A percentile compares a stretch with the other conserved stretches of the same genome.
phyloP scores from a whole-genome alignment of 2,888 invertebrate genomes.

The Spisula solida region DNA sequence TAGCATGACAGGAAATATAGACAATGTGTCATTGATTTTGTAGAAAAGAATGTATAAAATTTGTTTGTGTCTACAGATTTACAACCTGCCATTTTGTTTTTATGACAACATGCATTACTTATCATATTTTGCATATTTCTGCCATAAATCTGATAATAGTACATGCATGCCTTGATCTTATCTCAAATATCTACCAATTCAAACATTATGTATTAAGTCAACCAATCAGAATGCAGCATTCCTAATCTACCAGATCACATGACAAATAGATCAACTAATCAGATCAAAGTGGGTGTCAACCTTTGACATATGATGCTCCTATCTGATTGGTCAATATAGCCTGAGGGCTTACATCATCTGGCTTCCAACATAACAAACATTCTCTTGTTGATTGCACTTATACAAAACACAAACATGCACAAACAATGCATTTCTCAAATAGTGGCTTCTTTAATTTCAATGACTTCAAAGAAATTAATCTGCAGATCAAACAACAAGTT shows the following conservation, averaged over 20 bases:
- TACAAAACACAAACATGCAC: constrained; percentile 44
- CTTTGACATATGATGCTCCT: constrained; percentile 36
- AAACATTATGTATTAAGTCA: background rate
- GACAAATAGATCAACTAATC: constrained; percentile 39
- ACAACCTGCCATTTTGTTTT: constrained; percentile 21
- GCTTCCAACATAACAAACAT: constrained; percentile 31
- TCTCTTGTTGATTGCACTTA: constrained; percentile 27
- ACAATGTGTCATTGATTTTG: too few relatives aligned
- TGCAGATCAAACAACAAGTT: background rate
- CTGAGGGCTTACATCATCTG: constrained; percentile 37
- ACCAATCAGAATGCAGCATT: constrained; percentile 23
- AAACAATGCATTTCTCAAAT: constrained; percentile 29
- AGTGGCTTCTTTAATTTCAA: constrained; percentile 31
- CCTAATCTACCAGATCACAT: constrained; percentile 43
- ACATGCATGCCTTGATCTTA: constrained; percentile 19
- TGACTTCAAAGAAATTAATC: constrained; percentile 47
- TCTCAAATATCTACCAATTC: constrained; percentile 22
- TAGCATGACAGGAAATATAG: too few relatives aligned
- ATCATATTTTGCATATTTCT: constrained; percentile 19
- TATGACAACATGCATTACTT: background rate
- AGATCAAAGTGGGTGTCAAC: constrained; percentile 55
- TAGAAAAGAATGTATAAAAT: background rate
- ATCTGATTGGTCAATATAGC: constrained; percentile 55
- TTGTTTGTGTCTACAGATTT: background rate
- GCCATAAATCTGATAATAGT: background rate